These are phyloP conservation scores for Thera obeliscata DNA, from an alignment of 2,888 invertebrate genomes.

Conservation along the genomic window DNA sequence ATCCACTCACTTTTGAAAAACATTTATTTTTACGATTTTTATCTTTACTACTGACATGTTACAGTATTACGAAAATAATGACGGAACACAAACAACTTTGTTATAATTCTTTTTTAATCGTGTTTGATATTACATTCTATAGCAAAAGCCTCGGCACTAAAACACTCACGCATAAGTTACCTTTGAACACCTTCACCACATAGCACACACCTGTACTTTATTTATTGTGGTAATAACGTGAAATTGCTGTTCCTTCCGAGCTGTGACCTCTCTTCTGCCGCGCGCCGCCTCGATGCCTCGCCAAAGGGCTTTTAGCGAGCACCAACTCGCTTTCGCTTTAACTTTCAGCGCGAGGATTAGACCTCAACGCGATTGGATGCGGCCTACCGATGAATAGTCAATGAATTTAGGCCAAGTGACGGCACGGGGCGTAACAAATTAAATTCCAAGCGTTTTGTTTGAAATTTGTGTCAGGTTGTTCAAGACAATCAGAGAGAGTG, in stretches of 20 bases:
- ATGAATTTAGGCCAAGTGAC: slow-evolving; percentile 67
- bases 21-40: neutral
- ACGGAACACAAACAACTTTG: neutral
- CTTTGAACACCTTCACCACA: slow-evolving; percentile 38
- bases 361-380: slow-evolving; percentile 66
- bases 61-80: neutral
- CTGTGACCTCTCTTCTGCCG: slow-evolving; percentile 31
- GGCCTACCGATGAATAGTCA: slow-evolving; percentile 71
- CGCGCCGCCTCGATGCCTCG: slow-evolving; percentile 54
- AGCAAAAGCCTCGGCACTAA: slow-evolving; percentile 24
- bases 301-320: slow-evolving; percentile 76
- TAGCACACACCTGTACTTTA: slow-evolving; percentile 37
- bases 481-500: slow-evolving; percentile 19
- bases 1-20: slow-evolving; percentile 29
- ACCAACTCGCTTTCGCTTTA: slow-evolving; percentile 74
- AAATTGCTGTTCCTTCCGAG: slow-evolving; percentile 33
- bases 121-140: neutral
- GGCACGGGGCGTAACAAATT: slow-evolving; percentile 50
- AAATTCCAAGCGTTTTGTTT: slow-evolving; percentile 34
- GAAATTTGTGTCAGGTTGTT: slow-evolving; percentile 28
- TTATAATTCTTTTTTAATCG: neutral
- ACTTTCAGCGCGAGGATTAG: slow-evolving; percentile 70
- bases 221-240: slow-evolving; percentile 34
- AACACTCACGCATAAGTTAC: slow-evolving; percentile 34
- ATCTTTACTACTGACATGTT: neutral